Evolutionary conservation across 2,797 vertebrate species (phyloP), one percentile per base, ranked within the genome.

Genomic region (Mus minutoides): DNA sequence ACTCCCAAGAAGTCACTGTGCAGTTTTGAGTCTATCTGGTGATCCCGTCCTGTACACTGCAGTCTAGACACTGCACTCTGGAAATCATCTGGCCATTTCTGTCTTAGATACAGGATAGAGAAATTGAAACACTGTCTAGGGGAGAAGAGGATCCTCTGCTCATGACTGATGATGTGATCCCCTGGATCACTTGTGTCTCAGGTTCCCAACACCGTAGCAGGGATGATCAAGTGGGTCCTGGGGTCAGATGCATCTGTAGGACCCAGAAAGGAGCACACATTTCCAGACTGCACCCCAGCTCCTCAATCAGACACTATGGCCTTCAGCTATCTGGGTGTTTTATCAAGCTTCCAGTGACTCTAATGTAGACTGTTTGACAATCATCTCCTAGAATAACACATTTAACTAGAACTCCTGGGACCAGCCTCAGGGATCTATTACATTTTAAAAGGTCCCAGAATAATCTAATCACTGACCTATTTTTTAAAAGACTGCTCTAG

Each of bases 401-500:
- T 89, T 96, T 92, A 92, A 94, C 71, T 54, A 91, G 86, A 85
- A 91, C 90, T 93, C 95, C 75, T 92, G 92, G 91, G 83, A 95
- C 46, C 60, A 78, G 67, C 37, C 40, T 19, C 10, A 16, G 80
- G 49, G 94, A 94, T 58, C 29, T 10, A 24, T 54, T 26, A 31
- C 34, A 80, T 92, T 56, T 29, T 52, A 75, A 89, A 94, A 56
- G 75, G 52, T 82, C 92, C 88, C 87, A 90, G 91, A 97, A 88
- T 94, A 94, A 96, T 87, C 62, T 84, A 94, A 96, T 96, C 75
- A 91, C 24, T 96, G 93, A 80, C 94, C 91, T 86, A 94, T 54
- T 96, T 89, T 96, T 92, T 71, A 85, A 82, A 94, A 89, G 21
- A 69, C 29, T 84, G 43, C 43, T 95, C 58, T 84, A 91, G 90